Conservation (phyloP, 2,888 invertebrate species). For the Nomada ferruginata region DNA sequence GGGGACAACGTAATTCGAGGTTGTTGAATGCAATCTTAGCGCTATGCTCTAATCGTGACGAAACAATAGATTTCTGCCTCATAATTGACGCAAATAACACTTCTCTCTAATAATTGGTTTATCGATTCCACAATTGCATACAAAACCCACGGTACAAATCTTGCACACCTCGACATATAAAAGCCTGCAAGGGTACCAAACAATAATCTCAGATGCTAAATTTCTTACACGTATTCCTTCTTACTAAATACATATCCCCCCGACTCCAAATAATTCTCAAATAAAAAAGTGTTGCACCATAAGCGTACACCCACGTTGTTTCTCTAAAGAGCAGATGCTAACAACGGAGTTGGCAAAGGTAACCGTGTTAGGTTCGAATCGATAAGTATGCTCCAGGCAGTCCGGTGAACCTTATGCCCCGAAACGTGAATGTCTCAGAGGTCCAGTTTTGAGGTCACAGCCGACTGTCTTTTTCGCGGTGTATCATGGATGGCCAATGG, state of each 20-base stretch:
- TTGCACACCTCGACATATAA: neutral
- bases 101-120: slow-evolving; percentile 17
- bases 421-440: slow-evolving; percentile 39
- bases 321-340: no score
- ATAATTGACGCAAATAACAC: slow-evolving; percentile 17
- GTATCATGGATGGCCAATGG: slow-evolving; percentile 54
- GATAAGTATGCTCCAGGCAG: neutral
- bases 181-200: no score
- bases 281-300: no score
- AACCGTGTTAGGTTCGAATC: slow-evolving; percentile 3
- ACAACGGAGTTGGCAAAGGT: neutral
- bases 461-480: slow-evolving; percentile 53
- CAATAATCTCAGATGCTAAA: neutral
- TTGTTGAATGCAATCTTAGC: slow-evolving; percentile 58
- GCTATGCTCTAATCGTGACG: slow-evolving; percentile 47
- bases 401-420: slow-evolving; percentile 11
- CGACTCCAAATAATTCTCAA: neutral
- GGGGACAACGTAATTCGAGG: slow-evolving; percentile 64
- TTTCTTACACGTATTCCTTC: neutral
- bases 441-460: slow-evolving; percentile 59
- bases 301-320: neutral
- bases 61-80: slow-evolving; percentile 50
- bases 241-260: neutral
- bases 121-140: slow-evolving; percentile 25
- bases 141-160: neutral